Percentiles rank a stretch among this genome's conserved stretches.
phyloP scores from a whole-genome alignment of 2,797 vertebrate species.

The Enteromius treurensis region DNA sequence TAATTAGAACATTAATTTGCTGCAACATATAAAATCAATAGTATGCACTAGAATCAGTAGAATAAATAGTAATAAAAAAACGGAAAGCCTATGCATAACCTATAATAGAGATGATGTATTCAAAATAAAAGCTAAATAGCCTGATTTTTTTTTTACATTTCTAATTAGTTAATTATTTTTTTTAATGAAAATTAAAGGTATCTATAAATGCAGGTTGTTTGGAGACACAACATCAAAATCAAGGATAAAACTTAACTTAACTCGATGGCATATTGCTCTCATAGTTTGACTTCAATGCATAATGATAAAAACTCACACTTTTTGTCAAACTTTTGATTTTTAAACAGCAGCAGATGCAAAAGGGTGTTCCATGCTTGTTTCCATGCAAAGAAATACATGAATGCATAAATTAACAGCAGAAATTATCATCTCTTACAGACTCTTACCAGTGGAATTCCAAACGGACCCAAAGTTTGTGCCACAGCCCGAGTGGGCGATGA shows the following conservation, averaged over 20 bases:
- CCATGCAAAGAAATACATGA: not conserved
- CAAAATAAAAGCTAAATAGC: not conserved
- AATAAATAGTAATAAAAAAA: not conserved
- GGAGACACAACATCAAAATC: not conserved
- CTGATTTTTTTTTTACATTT: not conserved
- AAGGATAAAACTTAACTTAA: not conserved
- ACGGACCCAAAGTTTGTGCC: slow-evolving; percentile 73
- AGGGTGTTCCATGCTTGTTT: not conserved
- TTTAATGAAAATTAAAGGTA: not conserved
- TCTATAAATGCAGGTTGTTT: not conserved
- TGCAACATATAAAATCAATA: not conserved
- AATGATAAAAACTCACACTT: not conserved
- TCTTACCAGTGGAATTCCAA: slow-evolving; percentile 75
- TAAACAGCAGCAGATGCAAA: not conserved
- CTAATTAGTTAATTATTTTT: not conserved
- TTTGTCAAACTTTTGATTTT: not conserved
- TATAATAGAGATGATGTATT: not conserved
- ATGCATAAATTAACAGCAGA: not conserved
- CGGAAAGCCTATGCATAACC: not conserved
- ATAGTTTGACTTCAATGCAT: not conserved
- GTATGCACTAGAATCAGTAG: not conserved
- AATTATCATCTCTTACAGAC: slow-evolving; percentile 6
- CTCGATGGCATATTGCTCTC: not conserved
- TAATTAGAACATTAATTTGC: too few relatives aligned
- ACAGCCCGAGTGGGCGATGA: slow-evolving; percentile 76